Base-by-base conservation (phyloP, 2,797 vertebrate genomes). In the Melanogrammus aeglefinus region DNA sequence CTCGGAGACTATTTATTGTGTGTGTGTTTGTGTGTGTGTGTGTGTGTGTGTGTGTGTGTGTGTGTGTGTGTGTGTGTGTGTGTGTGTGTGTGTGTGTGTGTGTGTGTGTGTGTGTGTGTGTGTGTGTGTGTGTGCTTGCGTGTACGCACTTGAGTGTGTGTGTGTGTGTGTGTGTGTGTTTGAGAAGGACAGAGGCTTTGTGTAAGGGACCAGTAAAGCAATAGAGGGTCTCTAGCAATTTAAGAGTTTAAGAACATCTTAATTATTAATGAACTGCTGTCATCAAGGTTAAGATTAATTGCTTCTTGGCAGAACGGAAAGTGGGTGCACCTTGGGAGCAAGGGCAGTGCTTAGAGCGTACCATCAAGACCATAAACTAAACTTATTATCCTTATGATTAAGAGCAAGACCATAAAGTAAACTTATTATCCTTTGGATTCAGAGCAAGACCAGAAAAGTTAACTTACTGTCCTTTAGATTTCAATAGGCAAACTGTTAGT, bases 261-360 rank as follows among this genome's bases (percentile, higher is more conserved):
- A 82, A 78, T 87, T 86, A 91, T 92, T 91, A 90, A 92, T 92
- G 89, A 92, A 84, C 75, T 77, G 76, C 73, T 79, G 81, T 75
- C 88, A 74, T 78, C 78, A 76, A 86, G 89, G 90, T 91, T 86
- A 75, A 84, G 80, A 90, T 85, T 84, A 90, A 91, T 89, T 85
- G 86, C 39, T 47, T 85, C 75, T 84, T 75, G 76, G 75, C 82
- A 84, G 77, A 76, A 79, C 78, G 80, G 69, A 76, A 78, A 29
- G 70, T 77, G 69, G 38, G 9, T 76, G 82, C 66, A 71, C 41
- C 74, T 75, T 72, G 27, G 47, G 38, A 44, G 63, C 71, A 77
- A 76, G 72, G 75, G 77, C 80, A 79, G 51, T 57, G 51, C 51
- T 57, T 57, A 57, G 51, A 57, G 21, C 38, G 9, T 39, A 39